Conservation (phyloP, 1,140 invertebrate genomes). For the Epicauta chinensis region DNA sequence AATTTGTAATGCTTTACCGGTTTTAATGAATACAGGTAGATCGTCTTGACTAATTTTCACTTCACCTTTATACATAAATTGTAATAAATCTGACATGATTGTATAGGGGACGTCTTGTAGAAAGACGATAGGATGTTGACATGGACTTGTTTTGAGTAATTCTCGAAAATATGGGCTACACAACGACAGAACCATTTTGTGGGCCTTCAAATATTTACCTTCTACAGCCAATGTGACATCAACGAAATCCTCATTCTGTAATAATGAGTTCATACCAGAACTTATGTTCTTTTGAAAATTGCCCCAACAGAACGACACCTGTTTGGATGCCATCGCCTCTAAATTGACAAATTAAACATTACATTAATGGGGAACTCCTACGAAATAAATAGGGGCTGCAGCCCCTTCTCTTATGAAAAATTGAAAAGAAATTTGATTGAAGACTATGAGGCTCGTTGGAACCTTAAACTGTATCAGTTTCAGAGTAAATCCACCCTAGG, state of each 20-base stretch:
- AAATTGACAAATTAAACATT: no score
- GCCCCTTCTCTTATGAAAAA: no score
- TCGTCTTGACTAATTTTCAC: constrained; percentile 80
- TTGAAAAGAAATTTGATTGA: no score
- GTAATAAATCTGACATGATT: constrained; percentile 69
- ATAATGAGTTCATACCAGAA: constrained; percentile 54
- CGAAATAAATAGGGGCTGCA: no score
- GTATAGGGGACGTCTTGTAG: constrained; percentile 73
- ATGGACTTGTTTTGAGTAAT: constrained; percentile 73
- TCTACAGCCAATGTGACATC: constrained; percentile 82
- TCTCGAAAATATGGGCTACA: constrained; percentile 82
- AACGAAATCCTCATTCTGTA: constrained; percentile 68
- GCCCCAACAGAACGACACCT: constrained; percentile 63
- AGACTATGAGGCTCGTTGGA: no score
- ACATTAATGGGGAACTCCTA: no score
- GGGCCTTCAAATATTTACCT: constrained; percentile 74
- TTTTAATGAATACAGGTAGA: constrained; percentile 73
- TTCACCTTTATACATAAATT: constrained; percentile 84
- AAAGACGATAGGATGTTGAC: constrained; percentile 75
- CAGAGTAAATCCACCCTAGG: no score
- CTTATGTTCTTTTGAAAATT: constrained; percentile 61
- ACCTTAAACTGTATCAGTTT: no score
- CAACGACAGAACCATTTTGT: constrained; percentile 79
- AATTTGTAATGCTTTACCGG: constrained; percentile 76
- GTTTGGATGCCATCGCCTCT: constrained; percentile 46